A percentile compares a stretch with the other conserved stretches of the same genome.
Conservation (phyloP, 1,140 invertebrate genomes). For the Drosophila baimaii region DNA sequence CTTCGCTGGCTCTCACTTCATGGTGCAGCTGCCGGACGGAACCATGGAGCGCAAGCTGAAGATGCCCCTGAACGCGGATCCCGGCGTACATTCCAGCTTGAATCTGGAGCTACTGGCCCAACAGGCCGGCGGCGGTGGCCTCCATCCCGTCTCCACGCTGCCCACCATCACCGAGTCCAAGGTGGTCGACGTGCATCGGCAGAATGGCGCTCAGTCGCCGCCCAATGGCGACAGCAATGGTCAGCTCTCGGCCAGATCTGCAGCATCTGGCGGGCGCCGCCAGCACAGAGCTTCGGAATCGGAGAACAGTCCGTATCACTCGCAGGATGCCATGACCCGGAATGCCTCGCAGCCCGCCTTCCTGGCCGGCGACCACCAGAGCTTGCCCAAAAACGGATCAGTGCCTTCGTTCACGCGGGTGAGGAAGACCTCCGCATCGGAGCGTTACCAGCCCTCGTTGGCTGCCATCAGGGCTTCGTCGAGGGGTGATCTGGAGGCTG, state of each 20-base stretch:
- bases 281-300: conserved; percentile 78
- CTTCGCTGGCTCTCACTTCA: conserved; percentile 94
- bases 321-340: conserved; percentile 87
- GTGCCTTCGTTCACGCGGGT: conserved; percentile 94
- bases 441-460: conserved; percentile 91
- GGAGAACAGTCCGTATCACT: conserved; percentile 80
- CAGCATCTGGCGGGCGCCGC: conserved; percentile 46
- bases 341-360: conserved; percentile 94
- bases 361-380: conserved; percentile 89
- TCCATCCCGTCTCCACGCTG: conserved; percentile 90
- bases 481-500: conserved; percentile 86
- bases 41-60: conserved; percentile 94
- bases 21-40: conserved; percentile 94
- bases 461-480: conserved; percentile 90
- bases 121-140: conserved; percentile 84
- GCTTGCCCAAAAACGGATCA: conserved; percentile 93
- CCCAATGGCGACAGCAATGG: conserved; percentile 77
- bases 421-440: conserved; percentile 91
- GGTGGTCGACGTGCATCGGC: conserved; percentile 87
- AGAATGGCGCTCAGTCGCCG: conserved; percentile 71
- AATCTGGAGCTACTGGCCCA: conserved; percentile 91
- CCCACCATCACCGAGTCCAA: conserved; percentile 94
- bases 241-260: conserved; percentile 54
- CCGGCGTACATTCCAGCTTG: conserved; percentile 96
- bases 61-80: conserved; percentile 94